Base-by-base conservation (phyloP, 2,113 vertebrate species). In the Xiphorhynchus elegans region DNA sequence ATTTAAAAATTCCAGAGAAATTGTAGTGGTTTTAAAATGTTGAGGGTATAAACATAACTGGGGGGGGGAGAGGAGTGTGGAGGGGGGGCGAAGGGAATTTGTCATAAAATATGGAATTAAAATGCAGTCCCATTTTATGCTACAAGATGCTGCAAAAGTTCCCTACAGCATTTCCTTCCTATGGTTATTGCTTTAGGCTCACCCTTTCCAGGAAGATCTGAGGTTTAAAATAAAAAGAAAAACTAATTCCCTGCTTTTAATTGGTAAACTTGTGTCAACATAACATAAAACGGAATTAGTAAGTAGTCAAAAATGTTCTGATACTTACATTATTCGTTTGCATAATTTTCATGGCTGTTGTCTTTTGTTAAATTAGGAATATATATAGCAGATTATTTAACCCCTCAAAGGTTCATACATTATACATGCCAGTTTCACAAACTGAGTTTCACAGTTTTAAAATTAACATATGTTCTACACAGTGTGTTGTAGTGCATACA, bases 281-380 rank as follows among this genome's bases (percentile, higher is more conserved):
- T 23, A 80, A 91, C 63, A 72, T 93, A 59, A 87, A 93, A 97
- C 94, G 44, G 42, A 64, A 93, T 79, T 87, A 94, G 29, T 89
- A 87, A 80, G 49, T 80, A 93, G 29, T 52, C 86, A 40, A 81
- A 93, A 92, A 72, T 40, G 42, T 44, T 73, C 66, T 72, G 47
- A 69, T 92, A 29, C 39, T 78, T 75, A 33, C 23, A 75, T 90
- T 70, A 81, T 75, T 68, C 42, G 35, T 17, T 55, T 68, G 47
- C 29, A 8, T 93, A 18, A 75, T 89, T 84, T 89, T 82, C 66
- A 44, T 60, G 62, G 74, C 66, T 85, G 29, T 9, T 93, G 53
- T 64, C 47, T 77, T 97, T 92, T 69, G 37, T 92, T 91, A 86
- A 75, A 21, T 31, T 46, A 80, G 50, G 28, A 90, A 52, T 74